phyloP scores from a whole-genome alignment of 2,888 invertebrate species.

The Phrixothrix hirtus region DNA sequence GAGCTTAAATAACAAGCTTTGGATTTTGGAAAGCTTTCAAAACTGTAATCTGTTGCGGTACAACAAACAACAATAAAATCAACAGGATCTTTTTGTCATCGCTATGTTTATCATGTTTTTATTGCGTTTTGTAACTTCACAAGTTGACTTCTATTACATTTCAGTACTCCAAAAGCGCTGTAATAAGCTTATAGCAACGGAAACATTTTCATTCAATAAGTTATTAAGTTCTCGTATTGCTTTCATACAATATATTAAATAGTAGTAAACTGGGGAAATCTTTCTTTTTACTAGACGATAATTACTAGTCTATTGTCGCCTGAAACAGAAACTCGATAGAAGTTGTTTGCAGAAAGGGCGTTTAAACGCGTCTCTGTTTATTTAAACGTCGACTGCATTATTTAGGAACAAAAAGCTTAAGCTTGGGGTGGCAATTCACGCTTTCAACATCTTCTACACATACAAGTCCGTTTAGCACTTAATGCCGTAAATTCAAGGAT shows the following conservation, averaged over 20 bases:
- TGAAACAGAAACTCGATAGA: slow-evolving; percentile 1
- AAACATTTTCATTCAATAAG: slow-evolving; percentile 8
- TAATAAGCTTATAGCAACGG: slow-evolving; percentile 7
- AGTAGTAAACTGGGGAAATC: slow-evolving; percentile 4
- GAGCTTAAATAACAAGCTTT: slow-evolving; percentile 26
- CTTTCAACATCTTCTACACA: slow-evolving; percentile 1
- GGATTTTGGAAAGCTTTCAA: slow-evolving; percentile 26
- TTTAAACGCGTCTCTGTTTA: slow-evolving; percentile 13
- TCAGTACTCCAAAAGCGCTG: slow-evolving; percentile 10
- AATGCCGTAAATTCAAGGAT: neutral
- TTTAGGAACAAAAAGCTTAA: slow-evolving; percentile 5
- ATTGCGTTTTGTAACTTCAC: slow-evolving; percentile 20
- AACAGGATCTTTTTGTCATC: slow-evolving; percentile 16
- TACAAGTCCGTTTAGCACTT: no score
- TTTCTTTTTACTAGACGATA: slow-evolving; percentile 2
- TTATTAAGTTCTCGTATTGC: slow-evolving; percentile 3
- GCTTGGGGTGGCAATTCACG: neutral
- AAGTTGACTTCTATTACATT: slow-evolving; percentile 13
- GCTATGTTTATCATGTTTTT: slow-evolving; percentile 19
- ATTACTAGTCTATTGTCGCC: slow-evolving; percentile 3
- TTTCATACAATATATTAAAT: neutral
- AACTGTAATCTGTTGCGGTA: slow-evolving; percentile 15
- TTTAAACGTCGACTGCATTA: slow-evolving; percentile 15
- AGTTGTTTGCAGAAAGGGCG: slow-evolving; percentile 9
- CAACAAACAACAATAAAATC: slow-evolving; percentile 19